Conservation (phyloP, 64 coral and sea anemone genomes). For the Dendronephthya gigantea region DNA sequence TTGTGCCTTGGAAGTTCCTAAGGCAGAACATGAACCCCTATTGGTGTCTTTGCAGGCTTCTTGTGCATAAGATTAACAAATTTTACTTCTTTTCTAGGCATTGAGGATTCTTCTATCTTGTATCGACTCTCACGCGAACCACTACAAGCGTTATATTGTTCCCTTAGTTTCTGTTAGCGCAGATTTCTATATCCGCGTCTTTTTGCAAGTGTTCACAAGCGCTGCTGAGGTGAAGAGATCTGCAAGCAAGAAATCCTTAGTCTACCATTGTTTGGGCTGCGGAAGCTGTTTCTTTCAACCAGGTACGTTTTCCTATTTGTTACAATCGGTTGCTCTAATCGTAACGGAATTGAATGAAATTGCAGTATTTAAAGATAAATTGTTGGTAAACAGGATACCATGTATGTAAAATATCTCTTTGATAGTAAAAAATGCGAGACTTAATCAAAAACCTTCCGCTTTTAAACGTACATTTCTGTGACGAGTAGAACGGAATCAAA, state of each 20-base stretch:
- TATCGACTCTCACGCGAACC: constrained; percentile 82
- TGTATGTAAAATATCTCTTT: too few species aligned
- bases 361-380: too few species aligned
- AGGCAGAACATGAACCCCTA: too few species aligned
- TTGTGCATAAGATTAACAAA: neutral
- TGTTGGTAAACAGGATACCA: too few species aligned
- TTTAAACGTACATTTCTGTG: too few species aligned
- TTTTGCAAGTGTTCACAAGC: constrained; percentile 98
- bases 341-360: too few species aligned
- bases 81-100: constrained; percentile 40
- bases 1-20: too few species aligned
- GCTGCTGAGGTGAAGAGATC: constrained; percentile 73
- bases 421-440: too few species aligned
- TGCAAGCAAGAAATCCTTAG: constrained; percentile 68
- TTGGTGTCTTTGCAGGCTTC: too few species aligned
- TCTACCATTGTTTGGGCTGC: constrained; percentile 78
- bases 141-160: constrained; percentile 76
- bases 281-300: constrained; percentile 85
- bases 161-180: constrained; percentile 83
- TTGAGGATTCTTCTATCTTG: constrained; percentile 72
- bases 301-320: constrained; percentile 42
- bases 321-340: neutral
- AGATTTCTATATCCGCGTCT: constrained; percentile 93
- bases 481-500: too few species aligned
- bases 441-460: too few species aligned